Percentiles rank a stretch among this genome's conserved stretches.
Conservation (phyloP, 2,888 invertebrate species). For the Kuschelorhynchus macadamiae region DNA sequence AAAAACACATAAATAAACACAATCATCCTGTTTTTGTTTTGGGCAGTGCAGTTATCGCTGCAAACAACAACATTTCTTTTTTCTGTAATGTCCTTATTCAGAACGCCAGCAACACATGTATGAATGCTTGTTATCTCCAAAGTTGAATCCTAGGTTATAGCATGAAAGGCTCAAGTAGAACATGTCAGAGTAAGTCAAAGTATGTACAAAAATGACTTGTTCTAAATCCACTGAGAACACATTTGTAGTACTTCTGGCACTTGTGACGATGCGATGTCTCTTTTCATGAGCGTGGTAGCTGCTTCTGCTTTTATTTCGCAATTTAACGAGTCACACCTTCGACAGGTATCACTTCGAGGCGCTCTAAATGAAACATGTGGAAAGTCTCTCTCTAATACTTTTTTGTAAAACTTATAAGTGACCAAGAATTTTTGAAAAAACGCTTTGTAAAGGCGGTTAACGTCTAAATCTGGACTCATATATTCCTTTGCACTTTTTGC, state of each 20-base stretch:
- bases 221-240: slow-evolving; percentile 56
- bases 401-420: slow-evolving; percentile 46
- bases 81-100: slow-evolving; percentile 35
- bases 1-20: slow-evolving; percentile 37
- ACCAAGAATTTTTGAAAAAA: slow-evolving; percentile 43
- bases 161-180: slow-evolving; percentile 34
- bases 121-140: slow-evolving; percentile 26
- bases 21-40: slow-evolving; percentile 45
- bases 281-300: slow-evolving; percentile 46
- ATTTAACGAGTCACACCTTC: slow-evolving; percentile 28
- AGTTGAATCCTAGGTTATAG: slow-evolving; percentile 23
- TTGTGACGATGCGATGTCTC: slow-evolving; percentile 49
- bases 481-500: slow-evolving; percentile 49
- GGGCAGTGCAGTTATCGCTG: slow-evolving; percentile 44
- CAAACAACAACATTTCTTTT: slow-evolving; percentile 28
- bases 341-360: slow-evolving; percentile 22
- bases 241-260: slow-evolving; percentile 45
- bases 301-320: slow-evolving; percentile 41
- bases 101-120: slow-evolving; percentile 52
- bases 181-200: slow-evolving; percentile 30
- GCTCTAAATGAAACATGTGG: slow-evolving; percentile 43
- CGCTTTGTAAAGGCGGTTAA: slow-evolving; percentile 41
- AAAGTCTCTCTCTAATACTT: slow-evolving; percentile 41
- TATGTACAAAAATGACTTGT: slow-evolving; percentile 52
- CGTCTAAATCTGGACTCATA: slow-evolving; percentile 52